These are phyloP conservation scores for Euclidia mi DNA, from an alignment of 2,888 invertebrate genomes.

Conservation along the genomic window DNA sequence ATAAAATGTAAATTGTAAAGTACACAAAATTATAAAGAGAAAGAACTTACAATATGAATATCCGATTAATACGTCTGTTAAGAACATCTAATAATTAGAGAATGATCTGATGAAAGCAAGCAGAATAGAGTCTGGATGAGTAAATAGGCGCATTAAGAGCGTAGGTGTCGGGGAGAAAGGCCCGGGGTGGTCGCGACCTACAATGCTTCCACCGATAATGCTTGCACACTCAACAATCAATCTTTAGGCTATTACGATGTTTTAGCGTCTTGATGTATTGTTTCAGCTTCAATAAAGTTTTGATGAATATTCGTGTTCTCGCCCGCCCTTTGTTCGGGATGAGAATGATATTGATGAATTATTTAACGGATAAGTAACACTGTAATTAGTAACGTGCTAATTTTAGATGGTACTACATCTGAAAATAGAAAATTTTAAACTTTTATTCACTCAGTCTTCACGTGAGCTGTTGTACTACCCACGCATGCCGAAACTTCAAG, in stretches of 20 bases:
- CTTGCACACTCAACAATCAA: conserved; percentile 84
- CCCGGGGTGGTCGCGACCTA: conserved; percentile 57
- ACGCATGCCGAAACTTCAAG: too few species aligned
- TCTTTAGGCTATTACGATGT: conserved; percentile 88
- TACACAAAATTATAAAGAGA: too few species aligned
- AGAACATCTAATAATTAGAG: conserved; percentile 68
- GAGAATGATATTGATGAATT: conserved; percentile 86
- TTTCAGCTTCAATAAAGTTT: conserved; percentile 89
- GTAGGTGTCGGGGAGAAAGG: conserved; percentile 30
- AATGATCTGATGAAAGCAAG: conserved; percentile 64
- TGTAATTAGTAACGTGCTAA: conserved; percentile 75
- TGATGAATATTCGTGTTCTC: conserved; percentile 88
- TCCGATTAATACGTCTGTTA: conserved; percentile 41
- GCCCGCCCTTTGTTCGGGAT: conserved; percentile 80
- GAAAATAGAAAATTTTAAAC: too few species aligned
- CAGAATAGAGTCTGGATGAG: conserved; percentile 61
- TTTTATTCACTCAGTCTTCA: too few species aligned
- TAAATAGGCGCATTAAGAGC: conserved; percentile 57
- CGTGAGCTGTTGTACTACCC: too few species aligned
- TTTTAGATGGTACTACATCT: conserved; percentile 61
- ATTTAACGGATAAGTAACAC: conserved; percentile 80
- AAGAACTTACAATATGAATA: conserved; percentile 21
- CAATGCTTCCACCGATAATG: conserved; percentile 79
- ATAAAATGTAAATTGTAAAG: too few species aligned
- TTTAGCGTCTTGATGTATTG: conserved; percentile 89